A percentile compares a stretch with the other conserved stretches of the same genome.
These are phyloP conservation scores for Aplodontia rufa DNA, from an alignment of 2,113 vertebrate species.

Conservation along the genomic window DNA sequence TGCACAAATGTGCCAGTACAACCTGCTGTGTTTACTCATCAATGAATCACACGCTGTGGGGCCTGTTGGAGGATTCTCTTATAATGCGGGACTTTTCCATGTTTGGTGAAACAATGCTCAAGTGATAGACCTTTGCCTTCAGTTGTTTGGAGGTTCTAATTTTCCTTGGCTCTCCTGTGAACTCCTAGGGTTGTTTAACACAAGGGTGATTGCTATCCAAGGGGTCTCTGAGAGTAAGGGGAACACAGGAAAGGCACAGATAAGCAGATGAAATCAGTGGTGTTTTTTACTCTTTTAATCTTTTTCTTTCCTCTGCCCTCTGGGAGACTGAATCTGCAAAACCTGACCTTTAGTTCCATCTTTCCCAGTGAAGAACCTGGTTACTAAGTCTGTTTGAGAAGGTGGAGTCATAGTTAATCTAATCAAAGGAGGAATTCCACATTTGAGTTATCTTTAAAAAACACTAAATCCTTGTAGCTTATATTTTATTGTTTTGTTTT, in stretches of 20 bases:
- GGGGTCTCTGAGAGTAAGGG: not conserved
- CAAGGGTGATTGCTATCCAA: not conserved
- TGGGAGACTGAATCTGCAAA: not conserved
- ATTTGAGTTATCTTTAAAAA: not conserved
- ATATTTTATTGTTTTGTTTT: conserved; percentile 14
- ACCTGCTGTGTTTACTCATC: not conserved
- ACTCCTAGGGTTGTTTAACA: not conserved
- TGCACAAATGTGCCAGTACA: not conserved
- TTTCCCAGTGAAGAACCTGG: not conserved
- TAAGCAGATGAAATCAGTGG: not conserved
- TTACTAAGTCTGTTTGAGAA: not conserved
- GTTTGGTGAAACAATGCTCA: not conserved
- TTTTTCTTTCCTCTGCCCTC: not conserved
- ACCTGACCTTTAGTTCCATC: not conserved
- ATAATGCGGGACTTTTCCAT: not conserved
- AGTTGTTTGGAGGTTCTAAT: too few relatives aligned
- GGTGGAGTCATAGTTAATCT: not conserved
- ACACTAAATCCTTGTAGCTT: not conserved
- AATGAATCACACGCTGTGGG: not conserved
- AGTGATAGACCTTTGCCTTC: not conserved
- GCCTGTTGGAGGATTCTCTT: not conserved
- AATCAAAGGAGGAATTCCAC: not conserved
- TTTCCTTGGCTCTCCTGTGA: not conserved
- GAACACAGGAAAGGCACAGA: not conserved
- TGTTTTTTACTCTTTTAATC: not conserved